Conservation (phyloP, 2,888 invertebrate species). For the Eucera pruinosa region DNA sequence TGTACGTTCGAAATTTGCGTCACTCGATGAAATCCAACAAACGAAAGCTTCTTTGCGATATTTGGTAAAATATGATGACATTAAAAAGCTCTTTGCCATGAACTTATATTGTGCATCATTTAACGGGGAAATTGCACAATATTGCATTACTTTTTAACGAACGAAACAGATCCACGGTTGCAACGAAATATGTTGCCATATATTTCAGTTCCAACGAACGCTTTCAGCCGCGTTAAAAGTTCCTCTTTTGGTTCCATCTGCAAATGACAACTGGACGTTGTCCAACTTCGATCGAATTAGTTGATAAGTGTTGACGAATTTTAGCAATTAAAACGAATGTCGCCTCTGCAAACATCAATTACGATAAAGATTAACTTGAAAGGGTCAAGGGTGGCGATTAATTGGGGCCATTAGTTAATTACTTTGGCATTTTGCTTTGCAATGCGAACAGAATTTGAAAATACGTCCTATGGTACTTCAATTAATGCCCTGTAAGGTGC, state of each 20-base stretch:
- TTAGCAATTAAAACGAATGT: background rate
- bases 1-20: too few relatives aligned
- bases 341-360: background rate
- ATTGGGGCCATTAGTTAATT: slow-evolving; percentile 1
- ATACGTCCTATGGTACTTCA: background rate
- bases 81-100: background rate
- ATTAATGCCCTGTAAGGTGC: background rate
- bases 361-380: background rate
- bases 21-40: background rate
- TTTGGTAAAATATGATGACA: background rate
- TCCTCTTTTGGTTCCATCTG: background rate
- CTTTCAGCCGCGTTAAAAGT: slow-evolving; percentile 2
- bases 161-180: background rate
- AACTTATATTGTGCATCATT: background rate
- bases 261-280: background rate
- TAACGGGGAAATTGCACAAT: too few relatives aligned
- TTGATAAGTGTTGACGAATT: background rate
- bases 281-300: background rate
- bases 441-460: background rate
- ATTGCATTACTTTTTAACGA: background rate
- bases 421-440: background rate
- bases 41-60: background rate
- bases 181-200: background rate
- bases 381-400: background rate
- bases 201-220: slow-evolving; percentile 20